Conservation (phyloP, 2,888 invertebrate genomes). For the Herminia tarsipennalis region DNA sequence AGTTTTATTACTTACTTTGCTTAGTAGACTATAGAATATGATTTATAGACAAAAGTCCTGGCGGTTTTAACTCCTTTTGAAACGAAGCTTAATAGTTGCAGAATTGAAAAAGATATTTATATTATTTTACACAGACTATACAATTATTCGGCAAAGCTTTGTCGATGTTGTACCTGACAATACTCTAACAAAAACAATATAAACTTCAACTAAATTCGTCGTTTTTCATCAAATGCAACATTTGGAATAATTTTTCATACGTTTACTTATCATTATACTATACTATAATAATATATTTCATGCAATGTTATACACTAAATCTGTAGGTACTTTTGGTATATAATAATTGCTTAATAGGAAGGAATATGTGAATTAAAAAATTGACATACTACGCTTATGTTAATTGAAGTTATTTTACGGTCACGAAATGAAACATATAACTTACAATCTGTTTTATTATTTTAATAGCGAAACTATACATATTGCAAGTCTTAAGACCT, state of each 20-base stretch:
- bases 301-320: slow-evolving; percentile 70
- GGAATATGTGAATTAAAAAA: slow-evolving; percentile 79
- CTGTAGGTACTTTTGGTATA: slow-evolving; percentile 73
- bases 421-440: slow-evolving; percentile 23
- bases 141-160: not conserved
- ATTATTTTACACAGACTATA: not conserved
- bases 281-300: slow-evolving; percentile 58
- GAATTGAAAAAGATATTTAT: not conserved
- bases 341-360: slow-evolving; percentile 80
- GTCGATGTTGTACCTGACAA: slow-evolving; percentile 26
- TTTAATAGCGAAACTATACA: too few relatives aligned
- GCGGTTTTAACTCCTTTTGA: not conserved
- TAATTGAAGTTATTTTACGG: slow-evolving; percentile 23
- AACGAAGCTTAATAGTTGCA: not conserved
- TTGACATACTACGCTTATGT: slow-evolving; percentile 70
- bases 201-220: slow-evolving; percentile 41
- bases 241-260: slow-evolving; percentile 34
- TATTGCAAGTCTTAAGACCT: too few relatives aligned
- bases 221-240: slow-evolving; percentile 38
- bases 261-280: slow-evolving; percentile 43
- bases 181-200: slow-evolving; percentile 25
- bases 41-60: not conserved
- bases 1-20: too few relatives aligned
- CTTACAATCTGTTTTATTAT: too few relatives aligned
- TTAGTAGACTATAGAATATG: too few relatives aligned